A percentile compares a stretch with the other conserved stretches of the same genome.
phyloP scores from a whole-genome alignment of 2,113 vertebrate species.

The Leptobrachium ailaonicum region DNA sequence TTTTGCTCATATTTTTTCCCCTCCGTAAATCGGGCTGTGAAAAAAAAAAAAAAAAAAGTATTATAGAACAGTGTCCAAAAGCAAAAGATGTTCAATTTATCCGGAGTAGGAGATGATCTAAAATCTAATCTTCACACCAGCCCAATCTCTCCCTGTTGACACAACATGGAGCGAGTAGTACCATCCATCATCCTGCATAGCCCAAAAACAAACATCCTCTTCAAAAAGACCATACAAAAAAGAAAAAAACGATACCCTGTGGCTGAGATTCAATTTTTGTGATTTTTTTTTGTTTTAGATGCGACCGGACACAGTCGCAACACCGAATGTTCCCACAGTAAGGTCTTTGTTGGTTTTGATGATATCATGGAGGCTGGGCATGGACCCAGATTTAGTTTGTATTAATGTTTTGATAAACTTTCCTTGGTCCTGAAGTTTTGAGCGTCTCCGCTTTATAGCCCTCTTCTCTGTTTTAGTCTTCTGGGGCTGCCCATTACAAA shows the following conservation, averaged over 20 bases:
- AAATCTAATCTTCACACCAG: slow-evolving; percentile 63
- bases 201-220: slow-evolving; percentile 58
- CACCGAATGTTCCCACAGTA: slow-evolving; percentile 83
- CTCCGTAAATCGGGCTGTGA: slow-evolving; percentile 65
- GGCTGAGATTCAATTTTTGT: no score
- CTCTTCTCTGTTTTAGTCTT: slow-evolving; percentile 89
- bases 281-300: slow-evolving; percentile 66
- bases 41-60: slow-evolving; percentile 74
- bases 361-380: slow-evolving; percentile 89
- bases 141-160: slow-evolving; percentile 61
- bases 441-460: slow-evolving; percentile 83
- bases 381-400: slow-evolving; percentile 76
- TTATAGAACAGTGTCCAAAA: slow-evolving; percentile 54
- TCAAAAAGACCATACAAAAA: no score
- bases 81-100: background rate
- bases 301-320: slow-evolving; percentile 85
- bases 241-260: no score
- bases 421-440: slow-evolving; percentile 82
- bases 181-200: slow-evolving; percentile 62
- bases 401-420: slow-evolving; percentile 77
- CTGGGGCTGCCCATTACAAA: slow-evolving; percentile 81
- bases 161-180: slow-evolving; percentile 67
- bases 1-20: slow-evolving; percentile 60
- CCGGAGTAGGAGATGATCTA: slow-evolving; percentile 58
- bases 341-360: slow-evolving; percentile 93